Percentiles rank a stretch among this genome's conserved stretches.
These are phyloP conservation scores for Eristalinus sepulchralis DNA, from an alignment of 2,888 invertebrate species.

Conservation along the genomic window DNA sequence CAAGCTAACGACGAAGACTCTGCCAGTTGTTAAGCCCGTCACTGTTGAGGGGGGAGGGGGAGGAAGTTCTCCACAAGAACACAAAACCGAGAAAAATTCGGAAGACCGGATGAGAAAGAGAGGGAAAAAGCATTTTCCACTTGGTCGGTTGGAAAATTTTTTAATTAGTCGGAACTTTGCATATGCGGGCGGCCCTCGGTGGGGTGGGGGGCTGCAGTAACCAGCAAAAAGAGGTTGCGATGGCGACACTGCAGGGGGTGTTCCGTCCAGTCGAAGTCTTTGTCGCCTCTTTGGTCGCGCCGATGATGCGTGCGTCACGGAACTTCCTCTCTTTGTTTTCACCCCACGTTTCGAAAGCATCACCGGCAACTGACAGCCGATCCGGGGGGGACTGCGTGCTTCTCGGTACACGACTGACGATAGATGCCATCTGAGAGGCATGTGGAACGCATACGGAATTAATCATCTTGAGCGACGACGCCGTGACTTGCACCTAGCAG, in stretches of 20 bases:
- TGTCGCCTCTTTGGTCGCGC: constrained; percentile 1
- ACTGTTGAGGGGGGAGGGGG: neutral
- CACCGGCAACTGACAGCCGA: neutral
- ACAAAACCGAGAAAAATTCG: neutral
- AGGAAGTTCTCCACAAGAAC: neutral
- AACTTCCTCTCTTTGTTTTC: neutral
- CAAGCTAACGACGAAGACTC: constrained; percentile 34
- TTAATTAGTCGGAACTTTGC: constrained; percentile 61
- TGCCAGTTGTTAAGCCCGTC: neutral
- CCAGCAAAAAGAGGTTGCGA: constrained; percentile 7
- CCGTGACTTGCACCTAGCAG: constrained; percentile 35
- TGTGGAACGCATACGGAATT: constrained; percentile 46
- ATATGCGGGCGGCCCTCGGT: neutral
- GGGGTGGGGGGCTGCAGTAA: neutral
- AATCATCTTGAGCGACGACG: constrained; percentile 39
- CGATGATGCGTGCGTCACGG: constrained; percentile 40
- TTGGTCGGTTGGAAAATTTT: constrained; percentile 58
- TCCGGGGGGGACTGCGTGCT: neutral
- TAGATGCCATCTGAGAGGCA: neutral
- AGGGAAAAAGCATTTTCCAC: constrained; percentile 47
- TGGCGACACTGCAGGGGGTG: constrained; percentile 26
- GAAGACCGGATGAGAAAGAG: neutral
- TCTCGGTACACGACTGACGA: neutral
- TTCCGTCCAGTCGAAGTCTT: neutral
- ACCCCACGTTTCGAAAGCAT: neutral